Base-by-base conservation (phyloP, 2,113 vertebrate species). In the Aegotheles bennettii region DNA sequence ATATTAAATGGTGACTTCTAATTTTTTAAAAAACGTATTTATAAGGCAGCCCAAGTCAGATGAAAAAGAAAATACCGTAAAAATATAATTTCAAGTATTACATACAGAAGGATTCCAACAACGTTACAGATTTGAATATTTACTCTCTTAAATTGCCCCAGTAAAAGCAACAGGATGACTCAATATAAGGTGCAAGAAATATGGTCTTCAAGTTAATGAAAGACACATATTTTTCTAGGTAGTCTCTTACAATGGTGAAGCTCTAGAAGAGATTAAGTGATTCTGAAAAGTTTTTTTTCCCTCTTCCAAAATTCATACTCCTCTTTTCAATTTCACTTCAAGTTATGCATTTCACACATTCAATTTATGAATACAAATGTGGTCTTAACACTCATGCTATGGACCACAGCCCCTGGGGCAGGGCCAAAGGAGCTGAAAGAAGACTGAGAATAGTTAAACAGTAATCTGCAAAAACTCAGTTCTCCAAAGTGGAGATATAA, bases 111-210 rank as follows among this genome's bases (percentile, higher is more conserved):
- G 61, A 77, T 38, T 69, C 6, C 0, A 81, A 65, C 24, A 63
- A 40, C 0, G 0, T 65, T 61, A 76, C 9, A 65, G n/a, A 67
- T 23, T 87, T 0, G 0, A 2, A 4, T 47, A 11, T 76, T 33
- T 10, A 40, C 19, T 77, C 8, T 68, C 51, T 84, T 48, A 89
- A 71, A 91, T 11, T 85, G 31, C 26, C 54, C 54, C 18, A 65
- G 19, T 54, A 53, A 91, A 89, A 85, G 53, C 29, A 91, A 60
- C 3, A 48, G 31, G n/a, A 51, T 90, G 11, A 89, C 38, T 84
- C 47, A 82, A 78, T 47, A 43, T 43, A 84, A 82, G 25, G 50
- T 36, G 53, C 35, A 94, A 93, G 59, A 16, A 87, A 48, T 29
- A 68, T 6, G 12, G 36, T 83, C 70, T 91, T 75, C 53, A 73